Conservation (phyloP, 2,113 vertebrate genomes). For the Colaptes auratus region DNA sequence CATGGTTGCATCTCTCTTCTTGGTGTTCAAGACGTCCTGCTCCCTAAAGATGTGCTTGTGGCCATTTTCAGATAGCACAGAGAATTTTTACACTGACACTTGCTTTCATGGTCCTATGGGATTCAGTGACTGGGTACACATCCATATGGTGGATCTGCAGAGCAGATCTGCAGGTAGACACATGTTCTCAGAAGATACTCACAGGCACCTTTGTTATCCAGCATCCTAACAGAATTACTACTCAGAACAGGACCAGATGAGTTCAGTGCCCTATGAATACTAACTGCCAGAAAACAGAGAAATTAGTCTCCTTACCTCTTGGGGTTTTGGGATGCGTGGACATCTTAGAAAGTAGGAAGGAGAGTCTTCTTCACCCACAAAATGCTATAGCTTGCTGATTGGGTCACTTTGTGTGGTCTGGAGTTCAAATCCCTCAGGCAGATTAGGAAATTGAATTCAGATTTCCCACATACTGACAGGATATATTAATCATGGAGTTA, state of each 20-base stretch:
- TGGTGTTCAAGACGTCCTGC: neutral
- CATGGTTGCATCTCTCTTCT: neutral
- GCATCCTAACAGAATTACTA: neutral
- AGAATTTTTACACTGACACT: neutral
- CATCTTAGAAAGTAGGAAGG: neutral
- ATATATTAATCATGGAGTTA: constrained; percentile 32
- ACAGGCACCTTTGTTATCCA: neutral
- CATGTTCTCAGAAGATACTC: neutral
- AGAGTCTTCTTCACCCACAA: neutral
- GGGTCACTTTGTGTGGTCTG: constrained; percentile 60
- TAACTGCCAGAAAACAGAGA: neutral
- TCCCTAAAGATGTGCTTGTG: neutral
- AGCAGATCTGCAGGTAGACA: neutral
- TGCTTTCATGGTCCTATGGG: neutral
- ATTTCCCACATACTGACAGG: constrained; percentile 53
- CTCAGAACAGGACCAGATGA: neutral
- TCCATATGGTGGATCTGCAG: neutral
- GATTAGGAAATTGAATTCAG: constrained; percentile 50
- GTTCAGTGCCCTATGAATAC: neutral
- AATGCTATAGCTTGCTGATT: neutral
- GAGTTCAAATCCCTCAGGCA: constrained; percentile 46
- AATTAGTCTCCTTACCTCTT: neutral
- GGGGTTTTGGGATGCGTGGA: fast-evolving
- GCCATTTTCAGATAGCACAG: neutral
- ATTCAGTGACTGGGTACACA: neutral